Evolutionary conservation across 2,113 vertebrate species (phyloP).

Genomic region (Hippopotamus amphibius): DNA sequence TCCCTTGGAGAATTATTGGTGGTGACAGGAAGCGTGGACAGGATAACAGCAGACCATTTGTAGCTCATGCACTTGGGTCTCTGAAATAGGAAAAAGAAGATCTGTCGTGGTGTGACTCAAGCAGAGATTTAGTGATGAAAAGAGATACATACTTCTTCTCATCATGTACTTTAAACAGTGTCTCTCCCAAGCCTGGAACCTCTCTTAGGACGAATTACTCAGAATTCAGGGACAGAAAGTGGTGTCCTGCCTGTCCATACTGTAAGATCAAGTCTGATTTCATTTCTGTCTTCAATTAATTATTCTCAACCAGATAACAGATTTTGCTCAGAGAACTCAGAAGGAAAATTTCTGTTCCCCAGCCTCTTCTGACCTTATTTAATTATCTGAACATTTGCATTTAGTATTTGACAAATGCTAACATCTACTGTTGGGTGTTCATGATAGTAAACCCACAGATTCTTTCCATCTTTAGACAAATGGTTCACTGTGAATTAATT

Average conservation of each 20-base stretch:
- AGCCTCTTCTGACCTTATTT: slow-evolving; percentile 17
- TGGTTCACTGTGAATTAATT: slow-evolving; percentile 61
- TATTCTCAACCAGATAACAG: neutral
- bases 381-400: slow-evolving; percentile 55
- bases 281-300: neutral
- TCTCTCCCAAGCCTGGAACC: neutral
- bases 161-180: neutral
- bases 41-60: neutral
- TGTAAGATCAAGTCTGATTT: slow-evolving; percentile 8
- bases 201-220: neutral
- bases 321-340: neutral
- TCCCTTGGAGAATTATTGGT: neutral
- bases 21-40: neutral
- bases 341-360: slow-evolving; percentile 48
- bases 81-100: slow-evolving; percentile 11
- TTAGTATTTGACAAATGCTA: slow-evolving; percentile 51
- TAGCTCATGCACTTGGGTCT: neutral
- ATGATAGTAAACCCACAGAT: slow-evolving; percentile 42
- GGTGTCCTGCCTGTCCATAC: neutral
- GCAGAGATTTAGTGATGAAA: slow-evolving; percentile 1
- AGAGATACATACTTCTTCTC: neutral
- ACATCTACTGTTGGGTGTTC: neutral
- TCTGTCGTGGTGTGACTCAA: neutral
- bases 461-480: slow-evolving; percentile 68
- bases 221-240: neutral